phyloP scores from a whole-genome alignment of 2,113 vertebrate genomes.

The Callospermophilus lateralis region DNA sequence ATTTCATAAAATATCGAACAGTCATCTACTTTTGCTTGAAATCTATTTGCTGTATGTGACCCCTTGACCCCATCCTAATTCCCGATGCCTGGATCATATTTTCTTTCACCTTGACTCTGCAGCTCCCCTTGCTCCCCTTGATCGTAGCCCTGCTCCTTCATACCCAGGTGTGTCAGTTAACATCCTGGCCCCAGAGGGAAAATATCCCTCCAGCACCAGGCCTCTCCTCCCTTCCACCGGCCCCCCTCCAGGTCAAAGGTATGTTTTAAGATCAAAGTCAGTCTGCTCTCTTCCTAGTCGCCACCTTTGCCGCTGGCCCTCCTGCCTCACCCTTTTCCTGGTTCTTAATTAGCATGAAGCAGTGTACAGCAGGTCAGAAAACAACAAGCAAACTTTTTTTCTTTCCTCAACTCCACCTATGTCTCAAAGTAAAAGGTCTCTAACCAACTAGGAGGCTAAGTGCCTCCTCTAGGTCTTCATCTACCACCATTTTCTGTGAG shows the following conservation, averaged over 20 bases:
- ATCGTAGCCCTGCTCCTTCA: neutral
- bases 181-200: neutral
- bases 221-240: neutral
- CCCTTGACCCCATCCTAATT: neutral
- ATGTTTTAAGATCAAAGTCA: neutral
- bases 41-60: fast-evolving
- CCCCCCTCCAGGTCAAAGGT: neutral
- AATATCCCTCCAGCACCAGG: fast-evolving
- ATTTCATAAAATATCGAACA: neutral
- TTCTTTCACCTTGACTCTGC: no score
- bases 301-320: neutral
- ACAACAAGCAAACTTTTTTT: neutral
- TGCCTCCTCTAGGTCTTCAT: neutral
- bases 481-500: neutral
- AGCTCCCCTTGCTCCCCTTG: neutral
- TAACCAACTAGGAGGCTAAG: neutral
- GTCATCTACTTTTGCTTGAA: neutral
- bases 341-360: neutral
- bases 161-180: neutral
- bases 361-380: fast-evolving
- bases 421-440: neutral
- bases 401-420: neutral
- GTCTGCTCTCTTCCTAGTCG: neutral
- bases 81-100: fast-evolving
- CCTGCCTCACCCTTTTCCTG: neutral